phyloP scores from a whole-genome alignment of 2,113 vertebrate species.

The Gnathonemus longibarbis region DNA sequence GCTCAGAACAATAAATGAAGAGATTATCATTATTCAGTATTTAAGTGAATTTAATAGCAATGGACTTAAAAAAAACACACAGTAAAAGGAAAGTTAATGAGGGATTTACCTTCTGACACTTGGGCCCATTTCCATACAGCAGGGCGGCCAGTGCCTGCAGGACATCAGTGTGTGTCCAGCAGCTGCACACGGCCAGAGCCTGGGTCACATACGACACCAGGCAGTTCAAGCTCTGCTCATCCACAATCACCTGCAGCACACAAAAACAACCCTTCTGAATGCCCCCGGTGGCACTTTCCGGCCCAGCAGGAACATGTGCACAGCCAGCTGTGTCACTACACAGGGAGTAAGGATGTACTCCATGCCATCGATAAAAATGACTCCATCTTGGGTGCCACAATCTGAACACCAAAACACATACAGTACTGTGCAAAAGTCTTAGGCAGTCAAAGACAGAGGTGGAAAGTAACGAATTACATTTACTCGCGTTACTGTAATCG shows the following conservation, averaged over 20 bases:
- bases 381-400: background rate
- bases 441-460: background rate
- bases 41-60: background rate
- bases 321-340: background rate
- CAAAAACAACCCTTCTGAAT: background rate
- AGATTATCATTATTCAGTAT: background rate
- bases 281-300: background rate
- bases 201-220: conserved; percentile 70
- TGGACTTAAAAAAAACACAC: background rate
- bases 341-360: background rate
- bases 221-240: conserved; percentile 74
- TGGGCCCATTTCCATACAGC: conserved; percentile 81
- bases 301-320: background rate
- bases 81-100: background rate
- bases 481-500: too few species aligned
- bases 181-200: conserved; percentile 73
- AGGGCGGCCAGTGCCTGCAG: conserved; percentile 80
- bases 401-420: background rate
- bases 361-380: background rate
- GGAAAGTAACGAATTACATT: too few species aligned
- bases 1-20: background rate
- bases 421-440: background rate
- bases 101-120: conserved; percentile 74
- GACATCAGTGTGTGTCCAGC: conserved; percentile 85
- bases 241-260: conserved; percentile 72